Percentiles rank a stretch among this genome's conserved stretches.
Evolutionary conservation across 2,888 invertebrate genomes (phyloP).

Genomic region (Calameuta pallipes): DNA sequence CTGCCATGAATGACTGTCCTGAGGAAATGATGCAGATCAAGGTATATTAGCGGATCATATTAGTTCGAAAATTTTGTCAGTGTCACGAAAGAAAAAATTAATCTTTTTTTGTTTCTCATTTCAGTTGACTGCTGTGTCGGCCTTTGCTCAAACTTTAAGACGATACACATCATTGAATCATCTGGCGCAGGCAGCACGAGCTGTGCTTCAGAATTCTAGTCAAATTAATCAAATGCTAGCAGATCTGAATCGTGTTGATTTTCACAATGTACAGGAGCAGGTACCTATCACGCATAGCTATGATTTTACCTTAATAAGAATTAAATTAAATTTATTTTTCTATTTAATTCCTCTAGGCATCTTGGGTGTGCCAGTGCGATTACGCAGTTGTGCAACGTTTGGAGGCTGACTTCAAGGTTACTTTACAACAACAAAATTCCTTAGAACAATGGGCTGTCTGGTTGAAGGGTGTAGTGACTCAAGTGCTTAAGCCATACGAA

Average conservation of each 20-base stretch:
- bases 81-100: background rate
- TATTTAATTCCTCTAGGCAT: slow-evolving; percentile 76
- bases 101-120: slow-evolving; percentile 9
- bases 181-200: slow-evolving; percentile 94
- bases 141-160: slow-evolving; percentile 93
- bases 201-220: slow-evolving; percentile 93
- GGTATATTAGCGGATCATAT: slow-evolving; percentile 64
- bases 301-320: background rate
- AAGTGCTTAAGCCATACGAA: slow-evolving; percentile 89
- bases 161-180: slow-evolving; percentile 98
- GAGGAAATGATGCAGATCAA: slow-evolving; percentile 84
- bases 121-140: slow-evolving; percentile 81
- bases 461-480: slow-evolving; percentile 93
- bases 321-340: slow-evolving; percentile 18
- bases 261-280: slow-evolving; percentile 92
- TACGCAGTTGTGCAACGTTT: slow-evolving; percentile 84
- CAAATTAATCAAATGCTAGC: slow-evolving; percentile 97
- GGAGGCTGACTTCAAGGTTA: slow-evolving; percentile 93
- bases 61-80: background rate
- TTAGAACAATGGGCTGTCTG: slow-evolving; percentile 98
- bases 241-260: slow-evolving; percentile 97
- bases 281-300: slow-evolving; percentile 63
- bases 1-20: slow-evolving; percentile 86
- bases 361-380: slow-evolving; percentile 98
- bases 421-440: slow-evolving; percentile 90